Evolutionary conservation across 2,888 invertebrate genomes (phyloP).

Genomic region (Eupithecia subfuscata): DNA sequence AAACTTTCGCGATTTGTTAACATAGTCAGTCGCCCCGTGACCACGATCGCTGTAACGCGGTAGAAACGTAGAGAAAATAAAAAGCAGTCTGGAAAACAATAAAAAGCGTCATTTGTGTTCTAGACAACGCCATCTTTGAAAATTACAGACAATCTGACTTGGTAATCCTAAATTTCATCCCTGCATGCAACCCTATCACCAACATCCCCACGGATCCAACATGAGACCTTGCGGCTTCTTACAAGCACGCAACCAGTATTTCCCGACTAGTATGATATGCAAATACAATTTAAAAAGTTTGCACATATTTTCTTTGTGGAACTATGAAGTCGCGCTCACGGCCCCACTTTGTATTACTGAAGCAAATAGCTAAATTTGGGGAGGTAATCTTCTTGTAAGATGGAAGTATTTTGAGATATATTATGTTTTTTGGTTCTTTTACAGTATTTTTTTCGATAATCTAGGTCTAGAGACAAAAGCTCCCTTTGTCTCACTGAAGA

Average conservation of each 20-base stretch:
- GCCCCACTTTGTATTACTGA: constrained; percentile 46
- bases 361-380: constrained; percentile 32
- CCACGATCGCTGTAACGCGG: no score
- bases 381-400: constrained; percentile 15
- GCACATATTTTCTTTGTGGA: constrained; percentile 72
- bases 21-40: no score
- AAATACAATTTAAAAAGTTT: constrained; percentile 83
- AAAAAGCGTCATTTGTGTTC: neutral
- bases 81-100: neutral
- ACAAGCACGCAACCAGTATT: constrained; percentile 75
- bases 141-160: neutral
- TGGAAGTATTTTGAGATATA: constrained; percentile 15
- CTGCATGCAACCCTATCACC: constrained; percentile 49
- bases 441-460: constrained; percentile 6
- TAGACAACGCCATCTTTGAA: neutral
- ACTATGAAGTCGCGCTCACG: constrained; percentile 73
- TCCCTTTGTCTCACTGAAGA: neutral
- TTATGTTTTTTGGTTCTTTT: constrained; percentile 12
- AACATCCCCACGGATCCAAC: constrained; percentile 56
- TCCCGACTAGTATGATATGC: constrained; percentile 77
- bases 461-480: neutral
- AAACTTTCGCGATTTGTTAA: no score
- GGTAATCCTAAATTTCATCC: constrained; percentile 16
- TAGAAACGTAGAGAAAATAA: no score
- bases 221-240: constrained; percentile 64